Conservation (phyloP, 2,113 vertebrate genomes). For the Bombycilla garrulus region DNA sequence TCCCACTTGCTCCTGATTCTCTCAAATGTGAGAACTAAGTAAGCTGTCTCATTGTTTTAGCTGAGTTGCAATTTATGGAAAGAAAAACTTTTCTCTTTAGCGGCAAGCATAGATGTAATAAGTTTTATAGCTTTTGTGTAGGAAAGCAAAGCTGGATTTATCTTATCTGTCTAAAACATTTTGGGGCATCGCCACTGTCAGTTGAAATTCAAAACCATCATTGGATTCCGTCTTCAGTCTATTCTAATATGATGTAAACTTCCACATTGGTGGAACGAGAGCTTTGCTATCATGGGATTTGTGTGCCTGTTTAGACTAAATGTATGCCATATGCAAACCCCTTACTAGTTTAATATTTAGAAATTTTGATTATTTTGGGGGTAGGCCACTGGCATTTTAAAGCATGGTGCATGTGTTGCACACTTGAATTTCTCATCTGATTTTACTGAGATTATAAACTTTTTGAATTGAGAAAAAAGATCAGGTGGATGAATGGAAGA, state of each 20-base stretch:
- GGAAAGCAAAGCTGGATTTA: neutral
- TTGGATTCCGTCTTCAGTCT: neutral
- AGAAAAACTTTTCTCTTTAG: neutral
- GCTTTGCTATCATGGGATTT: neutral
- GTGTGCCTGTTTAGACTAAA: neutral
- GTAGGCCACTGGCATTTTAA: neutral
- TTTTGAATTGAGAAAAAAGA: neutral
- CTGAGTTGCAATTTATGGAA: neutral
- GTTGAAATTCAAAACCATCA: neutral
- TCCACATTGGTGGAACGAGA: neutral
- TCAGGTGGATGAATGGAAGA: neutral
- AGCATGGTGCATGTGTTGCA: neutral
- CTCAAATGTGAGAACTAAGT: neutral
- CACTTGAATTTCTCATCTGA: neutral
- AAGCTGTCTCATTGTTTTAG: neutral
- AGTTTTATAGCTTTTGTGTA: neutral
- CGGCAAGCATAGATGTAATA: neutral
- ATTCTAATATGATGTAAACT: neutral
- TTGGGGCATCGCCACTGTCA: neutral
- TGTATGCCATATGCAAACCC: neutral
- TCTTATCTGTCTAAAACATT: neutral
- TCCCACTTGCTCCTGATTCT: neutral
- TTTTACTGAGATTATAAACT: neutral
- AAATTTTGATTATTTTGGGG: neutral
- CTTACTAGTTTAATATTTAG: neutral